phyloP scores from a whole-genome alignment of 2,797 vertebrate species.

The Siniperca obscura region DNA sequence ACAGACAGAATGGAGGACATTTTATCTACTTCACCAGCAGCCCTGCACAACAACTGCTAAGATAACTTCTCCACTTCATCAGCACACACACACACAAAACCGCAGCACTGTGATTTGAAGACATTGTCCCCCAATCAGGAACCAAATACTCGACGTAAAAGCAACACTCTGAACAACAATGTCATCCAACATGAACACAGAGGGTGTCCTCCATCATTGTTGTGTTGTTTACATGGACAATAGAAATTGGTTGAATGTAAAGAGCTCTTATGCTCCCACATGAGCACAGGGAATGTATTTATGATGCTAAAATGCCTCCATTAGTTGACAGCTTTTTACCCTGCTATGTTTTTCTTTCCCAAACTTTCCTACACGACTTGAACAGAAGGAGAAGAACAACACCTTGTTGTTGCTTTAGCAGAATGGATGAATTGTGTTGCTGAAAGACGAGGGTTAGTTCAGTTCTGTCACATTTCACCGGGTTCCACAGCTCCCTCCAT shows the following conservation, averaged over 20 bases:
- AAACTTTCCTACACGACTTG: neutral
- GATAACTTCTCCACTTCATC: no score
- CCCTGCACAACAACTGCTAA: neutral
- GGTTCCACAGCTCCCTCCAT: slow-evolving; percentile 1
- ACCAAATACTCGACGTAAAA: neutral
- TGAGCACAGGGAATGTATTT: neutral
- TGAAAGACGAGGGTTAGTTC: neutral
- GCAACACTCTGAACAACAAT: neutral
- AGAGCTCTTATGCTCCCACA: neutral
- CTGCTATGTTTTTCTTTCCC: neutral
- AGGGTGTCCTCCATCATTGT: neutral
- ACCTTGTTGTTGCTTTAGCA: neutral
- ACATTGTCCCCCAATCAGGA: neutral
- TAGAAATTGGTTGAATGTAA: neutral
- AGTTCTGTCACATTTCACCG: neutral
- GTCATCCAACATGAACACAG: neutral
- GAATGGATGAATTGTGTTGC: neutral
- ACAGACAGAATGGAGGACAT: no score
- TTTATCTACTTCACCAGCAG: neutral
- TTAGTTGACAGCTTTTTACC: neutral
- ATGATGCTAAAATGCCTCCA: no score
- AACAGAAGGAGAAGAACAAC: neutral
- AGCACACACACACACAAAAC: no score
- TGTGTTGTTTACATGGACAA: slow-evolving; percentile 4
- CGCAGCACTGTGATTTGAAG: no score